These are phyloP conservation scores for Aphelinus atriplicis DNA, from an alignment of 1,140 invertebrate genomes.

Conservation along the genomic window DNA sequence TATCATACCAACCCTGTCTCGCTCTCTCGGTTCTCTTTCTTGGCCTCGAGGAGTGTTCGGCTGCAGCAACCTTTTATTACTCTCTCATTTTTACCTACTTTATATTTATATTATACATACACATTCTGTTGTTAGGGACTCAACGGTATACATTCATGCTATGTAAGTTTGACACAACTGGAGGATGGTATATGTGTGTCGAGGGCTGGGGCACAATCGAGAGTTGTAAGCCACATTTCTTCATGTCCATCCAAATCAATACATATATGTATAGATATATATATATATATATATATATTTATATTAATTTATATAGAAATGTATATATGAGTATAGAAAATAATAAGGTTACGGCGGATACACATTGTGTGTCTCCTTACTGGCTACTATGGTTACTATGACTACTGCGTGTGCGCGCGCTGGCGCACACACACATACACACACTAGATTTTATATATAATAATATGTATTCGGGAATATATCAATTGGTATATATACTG, in stretches of 20 bases:
- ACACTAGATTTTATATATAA: background rate
- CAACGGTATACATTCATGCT: slow-evolving; percentile 22
- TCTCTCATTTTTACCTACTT: no score
- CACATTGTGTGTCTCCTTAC: no score
- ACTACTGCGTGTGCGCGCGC: no score
- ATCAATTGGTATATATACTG: slow-evolving; percentile 1
- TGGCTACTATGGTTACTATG: no score
- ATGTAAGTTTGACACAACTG: background rate
- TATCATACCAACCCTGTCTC: no score
- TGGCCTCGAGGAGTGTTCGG: no score
- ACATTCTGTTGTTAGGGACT: no score
- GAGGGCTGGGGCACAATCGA: background rate
- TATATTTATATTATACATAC: no score
- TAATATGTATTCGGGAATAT: background rate
- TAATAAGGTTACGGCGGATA: background rate
- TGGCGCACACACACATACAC: background rate
- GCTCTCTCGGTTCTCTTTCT: no score
- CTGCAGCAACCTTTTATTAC: no score
- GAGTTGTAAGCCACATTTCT: slow-evolving; percentile 30
- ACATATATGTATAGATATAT: slow-evolving; percentile 4
- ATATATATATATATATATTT: background rate
- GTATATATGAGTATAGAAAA: slow-evolving; percentile 18
- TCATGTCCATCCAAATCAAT: background rate
- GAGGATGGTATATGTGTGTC: background rate
- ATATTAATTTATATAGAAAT: background rate